These are phyloP conservation scores for Acanthurus leucopareius DNA, from an alignment of 2,797 vertebrate genomes.

Conservation along the genomic window DNA sequence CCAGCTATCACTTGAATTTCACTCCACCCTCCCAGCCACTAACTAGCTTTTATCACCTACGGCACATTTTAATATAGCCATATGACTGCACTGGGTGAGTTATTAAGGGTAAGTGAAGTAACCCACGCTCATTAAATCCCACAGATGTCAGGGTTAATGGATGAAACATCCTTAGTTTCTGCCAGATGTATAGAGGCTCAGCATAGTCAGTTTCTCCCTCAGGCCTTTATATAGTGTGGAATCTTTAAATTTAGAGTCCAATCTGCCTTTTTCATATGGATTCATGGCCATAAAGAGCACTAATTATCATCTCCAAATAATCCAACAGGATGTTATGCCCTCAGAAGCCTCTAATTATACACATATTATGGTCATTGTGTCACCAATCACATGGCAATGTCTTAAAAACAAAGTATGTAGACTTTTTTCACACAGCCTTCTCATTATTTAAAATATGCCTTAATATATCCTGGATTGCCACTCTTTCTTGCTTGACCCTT, in stretches of 20 bases:
- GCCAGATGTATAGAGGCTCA: conserved; percentile 64
- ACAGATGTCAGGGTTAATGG: conserved; percentile 69
- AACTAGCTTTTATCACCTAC: conserved; percentile 60
- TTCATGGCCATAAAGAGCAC: conserved; percentile 8
- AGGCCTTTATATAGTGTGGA: conserved; percentile 23
- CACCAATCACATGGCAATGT: conserved; percentile 45
- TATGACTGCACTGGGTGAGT: conserved; percentile 47
- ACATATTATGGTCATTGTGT: conserved; percentile 48
- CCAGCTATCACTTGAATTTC: conserved; percentile 50
- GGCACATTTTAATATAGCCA: conserved; percentile 58
- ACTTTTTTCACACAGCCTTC: conserved; percentile 40
- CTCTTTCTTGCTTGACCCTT: conserved; percentile 31
- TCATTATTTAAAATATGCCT: conserved; percentile 30
- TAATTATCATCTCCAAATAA: conserved; percentile 18
- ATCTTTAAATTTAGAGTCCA: conserved; percentile 14
- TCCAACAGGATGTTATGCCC: conserved; percentile 21
- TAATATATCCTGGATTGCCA: conserved; percentile 24
- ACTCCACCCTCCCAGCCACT: conserved; percentile 42
- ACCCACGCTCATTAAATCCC: conserved; percentile 65
- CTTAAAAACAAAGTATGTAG: conserved; percentile 33
- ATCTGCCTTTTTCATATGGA: conserved; percentile 10
- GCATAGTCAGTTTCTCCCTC: conserved; percentile 17
- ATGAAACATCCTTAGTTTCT: conserved; percentile 57
- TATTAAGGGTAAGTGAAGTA: conserved; percentile 53
- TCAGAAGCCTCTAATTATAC: conserved; percentile 18